Evolutionary conservation across 2,888 invertebrate species (phyloP).

Genomic region (Cantharis nigra): DNA sequence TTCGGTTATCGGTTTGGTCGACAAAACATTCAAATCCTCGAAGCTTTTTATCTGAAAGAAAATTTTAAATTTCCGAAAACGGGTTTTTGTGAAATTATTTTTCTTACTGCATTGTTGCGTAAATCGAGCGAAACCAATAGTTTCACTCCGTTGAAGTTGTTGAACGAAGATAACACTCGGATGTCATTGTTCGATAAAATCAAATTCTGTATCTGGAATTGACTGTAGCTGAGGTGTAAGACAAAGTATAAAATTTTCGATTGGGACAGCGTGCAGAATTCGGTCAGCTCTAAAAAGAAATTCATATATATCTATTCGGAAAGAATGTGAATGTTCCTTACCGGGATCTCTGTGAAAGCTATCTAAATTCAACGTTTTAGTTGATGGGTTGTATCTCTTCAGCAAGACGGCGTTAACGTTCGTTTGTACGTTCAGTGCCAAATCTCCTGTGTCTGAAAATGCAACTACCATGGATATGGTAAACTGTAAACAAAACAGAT

Average conservation of each 20-base stretch:
- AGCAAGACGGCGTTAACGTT: constrained; percentile 52
- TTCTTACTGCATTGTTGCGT: constrained; percentile 35
- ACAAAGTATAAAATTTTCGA: constrained; percentile 57
- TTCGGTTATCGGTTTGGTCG: constrained; percentile 42
- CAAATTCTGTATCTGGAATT: constrained; percentile 40
- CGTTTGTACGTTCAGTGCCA: constrained; percentile 57
- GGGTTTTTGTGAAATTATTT: neutral
- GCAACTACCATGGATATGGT: constrained; percentile 54
- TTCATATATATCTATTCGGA: no score
- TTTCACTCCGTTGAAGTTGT: constrained; percentile 41
- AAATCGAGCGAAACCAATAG: constrained; percentile 31
- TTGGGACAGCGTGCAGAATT: constrained; percentile 57
- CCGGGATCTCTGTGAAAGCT: constrained; percentile 56
- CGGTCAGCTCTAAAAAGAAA: constrained; percentile 40
- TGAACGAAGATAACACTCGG: constrained; percentile 45
- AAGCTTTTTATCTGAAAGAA: neutral
- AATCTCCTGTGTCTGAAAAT: constrained; percentile 54
- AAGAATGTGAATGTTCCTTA: constrained; percentile 28
- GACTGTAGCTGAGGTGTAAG: constrained; percentile 47
- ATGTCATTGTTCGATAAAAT: constrained; percentile 49
- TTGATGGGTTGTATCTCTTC: constrained; percentile 48
- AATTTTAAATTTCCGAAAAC: neutral
- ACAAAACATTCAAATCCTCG: constrained; percentile 37
- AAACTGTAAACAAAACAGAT: constrained; percentile 36
- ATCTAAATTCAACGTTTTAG: constrained; percentile 52